These are phyloP conservation scores for Paguma larvata DNA, from an alignment of 2,797 vertebrate species.

Conservation along the genomic window DNA sequence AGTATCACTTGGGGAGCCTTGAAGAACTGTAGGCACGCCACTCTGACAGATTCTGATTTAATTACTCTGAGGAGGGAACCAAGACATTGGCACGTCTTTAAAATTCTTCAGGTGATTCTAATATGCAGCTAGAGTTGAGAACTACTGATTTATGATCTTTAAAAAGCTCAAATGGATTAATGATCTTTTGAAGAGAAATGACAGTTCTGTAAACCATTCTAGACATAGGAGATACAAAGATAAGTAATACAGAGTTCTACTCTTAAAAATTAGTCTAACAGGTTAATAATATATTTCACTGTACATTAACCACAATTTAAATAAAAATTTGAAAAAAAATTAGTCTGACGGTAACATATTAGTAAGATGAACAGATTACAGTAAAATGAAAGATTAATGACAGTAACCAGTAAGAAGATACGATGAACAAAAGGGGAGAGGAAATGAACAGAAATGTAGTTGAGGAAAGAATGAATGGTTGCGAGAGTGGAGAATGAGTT, in stretches of 20 bases:
- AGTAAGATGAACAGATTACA: neutral
- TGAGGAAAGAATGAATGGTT: conserved; percentile 15
- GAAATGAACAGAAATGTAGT: neutral
- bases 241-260: neutral
- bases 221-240: neutral
- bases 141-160: neutral
- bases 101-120: neutral
- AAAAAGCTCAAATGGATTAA: conserved; percentile 10
- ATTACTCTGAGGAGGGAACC: neutral
- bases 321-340: neutral
- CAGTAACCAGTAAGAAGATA: neutral
- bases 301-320: neutral
- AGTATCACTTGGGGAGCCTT: neutral
- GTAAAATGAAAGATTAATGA: neutral
- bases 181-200: conserved; percentile 5
- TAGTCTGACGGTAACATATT: neutral
- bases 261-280: conserved; percentile 5
- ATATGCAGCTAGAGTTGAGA: neutral
- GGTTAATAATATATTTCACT: neutral
- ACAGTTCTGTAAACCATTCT: neutral
- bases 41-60: neutral
- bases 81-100: neutral
- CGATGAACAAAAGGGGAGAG: neutral
- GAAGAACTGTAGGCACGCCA: neutral
- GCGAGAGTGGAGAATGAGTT: neutral